Evolutionary conservation across 2,888 invertebrate species (phyloP).

Genomic region (Drosophila helvetica): DNA sequence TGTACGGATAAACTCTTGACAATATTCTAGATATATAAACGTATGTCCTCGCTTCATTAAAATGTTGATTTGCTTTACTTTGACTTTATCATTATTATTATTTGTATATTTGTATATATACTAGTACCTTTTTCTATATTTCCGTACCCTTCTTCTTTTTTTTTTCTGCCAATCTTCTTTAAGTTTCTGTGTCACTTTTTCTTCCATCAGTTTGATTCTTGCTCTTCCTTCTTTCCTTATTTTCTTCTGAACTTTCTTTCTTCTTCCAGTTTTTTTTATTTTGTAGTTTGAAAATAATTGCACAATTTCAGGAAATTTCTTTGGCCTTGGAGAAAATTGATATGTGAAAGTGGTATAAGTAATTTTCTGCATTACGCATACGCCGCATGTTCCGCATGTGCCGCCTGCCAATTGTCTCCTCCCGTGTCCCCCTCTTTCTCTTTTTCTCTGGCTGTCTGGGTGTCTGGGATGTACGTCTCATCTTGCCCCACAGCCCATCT

Average conservation of each 20-base stretch:
- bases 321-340: constrained; percentile 5
- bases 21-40: too few species aligned
- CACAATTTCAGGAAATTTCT: background rate
- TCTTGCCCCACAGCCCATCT: constrained; percentile 2
- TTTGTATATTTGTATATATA: too few species aligned
- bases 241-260: background rate
- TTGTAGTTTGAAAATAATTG: background rate
- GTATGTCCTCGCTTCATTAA: too few species aligned
- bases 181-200: background rate
- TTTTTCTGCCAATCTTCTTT: too few species aligned
- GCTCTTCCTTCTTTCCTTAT: background rate
- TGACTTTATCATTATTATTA: too few species aligned
- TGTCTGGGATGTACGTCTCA: constrained; percentile 11
- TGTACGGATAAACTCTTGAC: too few species aligned
- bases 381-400: constrained; percentile 41
- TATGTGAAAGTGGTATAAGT: constrained; percentile 12
- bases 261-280: background rate
- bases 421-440: constrained; percentile 5
- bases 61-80: background rate
- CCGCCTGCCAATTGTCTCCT: constrained; percentile 10
- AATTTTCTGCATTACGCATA: constrained; percentile 33
- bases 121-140: too few species aligned
- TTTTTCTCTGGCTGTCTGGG: constrained; percentile 1
- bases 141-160: too few species aligned
- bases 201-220: background rate